Percentiles rank a stretch among this genome's conserved stretches.
These are phyloP conservation scores for Pseudachorutes palmiensis DNA, from an alignment of 1,140 invertebrate species.

Conservation along the genomic window DNA sequence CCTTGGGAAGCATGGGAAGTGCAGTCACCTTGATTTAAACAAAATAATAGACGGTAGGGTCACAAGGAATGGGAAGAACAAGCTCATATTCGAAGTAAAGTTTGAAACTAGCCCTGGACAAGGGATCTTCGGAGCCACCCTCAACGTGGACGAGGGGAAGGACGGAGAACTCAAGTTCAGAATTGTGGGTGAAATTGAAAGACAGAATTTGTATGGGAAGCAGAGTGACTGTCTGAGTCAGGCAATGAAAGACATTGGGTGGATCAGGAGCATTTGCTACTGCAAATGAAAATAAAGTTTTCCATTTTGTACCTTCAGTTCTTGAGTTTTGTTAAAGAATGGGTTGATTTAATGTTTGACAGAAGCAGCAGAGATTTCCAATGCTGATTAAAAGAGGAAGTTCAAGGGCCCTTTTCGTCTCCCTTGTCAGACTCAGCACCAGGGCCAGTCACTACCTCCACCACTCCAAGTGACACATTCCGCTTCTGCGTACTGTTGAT, in stretches of 20 bases:
- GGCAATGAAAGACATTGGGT: neutral
- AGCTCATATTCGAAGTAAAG: slow-evolving; percentile 2
- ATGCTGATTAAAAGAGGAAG: too few species aligned
- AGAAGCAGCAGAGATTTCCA: too few species aligned
- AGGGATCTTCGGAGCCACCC: slow-evolving; percentile 60
- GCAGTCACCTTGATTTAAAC: slow-evolving; percentile 47
- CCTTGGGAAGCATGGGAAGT: slow-evolving; percentile 47
- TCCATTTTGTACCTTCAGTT: too few species aligned
- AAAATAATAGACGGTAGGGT: slow-evolving; percentile 49
- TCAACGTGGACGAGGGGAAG: neutral
- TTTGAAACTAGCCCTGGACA: slow-evolving; percentile 57
- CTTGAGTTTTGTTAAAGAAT: too few species aligned
- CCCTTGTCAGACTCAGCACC: neutral
- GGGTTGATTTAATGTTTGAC: too few species aligned
- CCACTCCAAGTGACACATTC: slow-evolving; percentile 1
- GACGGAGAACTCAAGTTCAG: neutral
- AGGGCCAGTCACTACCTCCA: neutral
- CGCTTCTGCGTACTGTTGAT: slow-evolving; percentile 86
- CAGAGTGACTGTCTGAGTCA: neutral
- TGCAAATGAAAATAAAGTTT: too few species aligned
- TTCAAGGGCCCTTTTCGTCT: too few species aligned
- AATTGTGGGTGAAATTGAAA: neutral
- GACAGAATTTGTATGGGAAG: neutral
- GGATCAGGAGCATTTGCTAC: slow-evolving; percentile 3
- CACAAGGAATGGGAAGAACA: neutral